Conservation (phyloP, 2,797 vertebrate genomes). For the Eupleurogrammus muticus region DNA sequence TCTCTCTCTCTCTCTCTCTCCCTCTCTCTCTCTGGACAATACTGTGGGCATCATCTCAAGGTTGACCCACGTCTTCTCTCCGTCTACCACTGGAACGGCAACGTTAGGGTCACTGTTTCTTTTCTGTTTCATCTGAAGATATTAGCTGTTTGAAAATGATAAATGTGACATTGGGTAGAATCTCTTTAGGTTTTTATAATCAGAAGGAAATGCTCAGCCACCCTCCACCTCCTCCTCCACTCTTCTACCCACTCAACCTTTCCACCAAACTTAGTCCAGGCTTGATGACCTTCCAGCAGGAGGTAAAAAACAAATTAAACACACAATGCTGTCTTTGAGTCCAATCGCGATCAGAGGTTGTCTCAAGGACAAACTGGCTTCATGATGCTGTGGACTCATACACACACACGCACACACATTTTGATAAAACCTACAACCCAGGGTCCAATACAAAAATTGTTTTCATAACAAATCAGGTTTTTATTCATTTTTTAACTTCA, state of each 20-base stretch:
- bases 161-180: slow-evolving; percentile 73
- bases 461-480: not conserved
- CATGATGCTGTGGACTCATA: slow-evolving; percentile 25
- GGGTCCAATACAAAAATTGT: not conserved
- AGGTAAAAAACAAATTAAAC: slow-evolving; percentile 78
- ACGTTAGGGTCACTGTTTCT: slow-evolving; percentile 56
- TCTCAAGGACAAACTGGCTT: slow-evolving; percentile 67
- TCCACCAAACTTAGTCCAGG: slow-evolving; percentile 46
- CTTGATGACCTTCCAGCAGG: slow-evolving; percentile 74
- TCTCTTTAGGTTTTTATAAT: slow-evolving; percentile 67
- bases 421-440: slow-evolving; percentile 16
- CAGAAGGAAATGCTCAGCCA: slow-evolving; percentile 54
- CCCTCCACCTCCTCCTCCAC: not conserved
- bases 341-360: slow-evolving; percentile 67
- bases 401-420: not conserved
- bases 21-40: slow-evolving; percentile 50
- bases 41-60: slow-evolving; percentile 74
- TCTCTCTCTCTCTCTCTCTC: slow-evolving; percentile 4
- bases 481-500: not conserved
- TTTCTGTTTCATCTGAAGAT: slow-evolving; percentile 59
- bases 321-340: slow-evolving; percentile 64
- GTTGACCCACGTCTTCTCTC: slow-evolving; percentile 70
- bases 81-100: slow-evolving; percentile 28
- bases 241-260: slow-evolving; percentile 15
- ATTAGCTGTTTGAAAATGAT: slow-evolving; percentile 79